phyloP scores from a whole-genome alignment of 2,797 vertebrate species.

The Gallinago stenura region DNA sequence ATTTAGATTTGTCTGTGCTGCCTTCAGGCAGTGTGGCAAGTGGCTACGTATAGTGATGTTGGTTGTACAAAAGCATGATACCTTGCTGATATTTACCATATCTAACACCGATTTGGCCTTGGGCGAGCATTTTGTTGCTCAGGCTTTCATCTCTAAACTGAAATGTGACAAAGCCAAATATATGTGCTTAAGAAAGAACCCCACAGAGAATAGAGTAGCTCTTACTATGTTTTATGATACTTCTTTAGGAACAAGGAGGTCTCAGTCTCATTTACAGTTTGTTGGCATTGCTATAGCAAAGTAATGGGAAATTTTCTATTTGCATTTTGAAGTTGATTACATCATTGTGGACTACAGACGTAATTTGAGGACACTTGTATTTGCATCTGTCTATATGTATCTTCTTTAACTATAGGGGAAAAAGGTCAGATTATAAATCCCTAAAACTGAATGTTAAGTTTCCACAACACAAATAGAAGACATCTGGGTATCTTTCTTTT shows the following conservation, averaged over 20 bases:
- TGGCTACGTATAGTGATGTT: background rate
- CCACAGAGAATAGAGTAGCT: background rate
- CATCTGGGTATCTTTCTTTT: background rate
- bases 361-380: background rate
- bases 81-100: background rate
- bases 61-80: background rate
- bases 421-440: background rate
- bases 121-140: background rate
- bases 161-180: background rate
- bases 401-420: background rate
- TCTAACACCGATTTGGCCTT: background rate
- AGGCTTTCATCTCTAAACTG: background rate
- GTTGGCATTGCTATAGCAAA: background rate
- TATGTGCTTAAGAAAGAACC: background rate
- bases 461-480: background rate
- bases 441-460: background rate
- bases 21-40: background rate
- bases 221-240: background rate
- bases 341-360: background rate
- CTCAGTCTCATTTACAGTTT: background rate
- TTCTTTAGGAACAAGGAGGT: background rate
- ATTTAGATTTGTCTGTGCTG: background rate
- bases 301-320: background rate
- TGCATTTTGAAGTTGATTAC: background rate
- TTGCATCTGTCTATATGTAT: background rate